Evolutionary conservation across 2,888 invertebrate genomes (phyloP), one percentile per base, ranked within the genome.

Genomic region (Thereva nobilitata): DNA sequence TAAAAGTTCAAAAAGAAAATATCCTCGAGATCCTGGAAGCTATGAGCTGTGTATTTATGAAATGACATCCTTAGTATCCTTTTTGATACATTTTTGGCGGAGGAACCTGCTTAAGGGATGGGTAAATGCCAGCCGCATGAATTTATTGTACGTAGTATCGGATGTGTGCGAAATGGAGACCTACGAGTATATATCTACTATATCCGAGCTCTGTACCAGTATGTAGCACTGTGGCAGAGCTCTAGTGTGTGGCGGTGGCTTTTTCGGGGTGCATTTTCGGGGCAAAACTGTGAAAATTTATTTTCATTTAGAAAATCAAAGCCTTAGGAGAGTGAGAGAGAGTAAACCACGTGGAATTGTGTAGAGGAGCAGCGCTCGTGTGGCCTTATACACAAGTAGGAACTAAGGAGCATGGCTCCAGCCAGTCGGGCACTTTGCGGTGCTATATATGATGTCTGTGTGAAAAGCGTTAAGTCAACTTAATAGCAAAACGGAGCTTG

Each of bases 341-440:
- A 68, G 57, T 52, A 64, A 57, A 64, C 61, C 68, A 68, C 68
- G 68, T 68, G 68, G 52, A 68, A 66, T 59, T 55, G 55, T 55
- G 55, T 63, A 63, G 38, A 49, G 63, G 40, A 49, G 63, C 44
- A 53, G 64, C 10, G 53, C 37, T 42, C 35, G 53, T 45, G 47
- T 53, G 44, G 42, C 34, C 53, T 49, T 50, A 35, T 53, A 42
- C 23, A n/a, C 23, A 23, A 23, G 23, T 23, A 44, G 52, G 63
- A 56, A 47, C 37, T 55, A 40, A 68, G 55, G 38, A 56, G 50
- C 50, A 42, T 55, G 67, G 68, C 68, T 68, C 68, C 68, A 68
- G 68, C 63, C 68, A 66, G 68, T 63, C 68, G 68, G 68, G 68
- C 68, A 66, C 63, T 68, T 68, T 68, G 61, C 66, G 61, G 61